phyloP scores from a whole-genome alignment of 2,888 invertebrate genomes.

The Drosophila tripunctata region DNA sequence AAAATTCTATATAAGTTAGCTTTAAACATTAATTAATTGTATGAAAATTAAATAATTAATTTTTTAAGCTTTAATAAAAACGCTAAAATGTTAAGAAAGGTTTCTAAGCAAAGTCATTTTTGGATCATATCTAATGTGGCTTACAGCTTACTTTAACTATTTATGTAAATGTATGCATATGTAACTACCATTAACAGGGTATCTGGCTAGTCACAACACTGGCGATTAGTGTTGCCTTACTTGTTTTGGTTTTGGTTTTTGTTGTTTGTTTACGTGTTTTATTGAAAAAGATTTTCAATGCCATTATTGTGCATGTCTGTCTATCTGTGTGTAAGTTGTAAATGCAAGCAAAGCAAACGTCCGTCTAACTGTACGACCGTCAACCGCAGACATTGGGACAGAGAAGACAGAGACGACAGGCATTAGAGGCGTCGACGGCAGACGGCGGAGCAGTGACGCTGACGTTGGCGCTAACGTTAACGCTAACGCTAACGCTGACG shows the following conservation, averaged over 20 bases:
- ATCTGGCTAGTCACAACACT: constrained; percentile 17
- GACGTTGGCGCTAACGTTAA: constrained; percentile 13
- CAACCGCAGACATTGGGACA: constrained; percentile 73
- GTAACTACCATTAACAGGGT: constrained; percentile 14
- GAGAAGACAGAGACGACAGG: constrained; percentile 57
- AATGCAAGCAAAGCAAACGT: constrained; percentile 77
- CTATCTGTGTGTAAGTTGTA: constrained; percentile 60
- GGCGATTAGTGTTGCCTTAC: constrained; percentile 34
- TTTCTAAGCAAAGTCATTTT: too few relatives aligned
- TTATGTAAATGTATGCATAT: neutral
- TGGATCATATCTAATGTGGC: too few relatives aligned
- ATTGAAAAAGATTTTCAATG: constrained; percentile 79
- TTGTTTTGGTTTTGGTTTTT: constrained; percentile 70
- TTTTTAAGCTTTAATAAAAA: too few relatives aligned
- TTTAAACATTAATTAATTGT: too few relatives aligned
- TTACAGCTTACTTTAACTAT: too few relatives aligned
- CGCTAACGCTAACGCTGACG: constrained; percentile 12
- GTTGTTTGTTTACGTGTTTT: constrained; percentile 79
- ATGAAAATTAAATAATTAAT: too few relatives aligned
- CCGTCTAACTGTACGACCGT: constrained; percentile 78
- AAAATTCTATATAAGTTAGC: too few relatives aligned
- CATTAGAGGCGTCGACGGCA: constrained; percentile 63
- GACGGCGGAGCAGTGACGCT: constrained; percentile 32
- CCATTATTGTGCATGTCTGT: constrained; percentile 68
- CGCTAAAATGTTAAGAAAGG: too few relatives aligned